phyloP scores from a whole-genome alignment of 2,113 vertebrate genomes.

The Cavia porcellus region DNA sequence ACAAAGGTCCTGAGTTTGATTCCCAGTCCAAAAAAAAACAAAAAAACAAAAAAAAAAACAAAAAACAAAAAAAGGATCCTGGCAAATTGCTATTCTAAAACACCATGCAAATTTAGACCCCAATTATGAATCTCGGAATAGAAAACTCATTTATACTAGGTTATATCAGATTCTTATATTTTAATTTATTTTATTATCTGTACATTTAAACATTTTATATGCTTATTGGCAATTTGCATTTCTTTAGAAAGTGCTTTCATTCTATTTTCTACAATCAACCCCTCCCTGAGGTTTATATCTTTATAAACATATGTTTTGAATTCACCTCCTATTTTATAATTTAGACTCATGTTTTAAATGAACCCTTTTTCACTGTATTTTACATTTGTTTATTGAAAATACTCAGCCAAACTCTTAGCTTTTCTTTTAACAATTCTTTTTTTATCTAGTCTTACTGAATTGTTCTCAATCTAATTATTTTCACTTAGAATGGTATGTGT shows the following conservation, averaged over 20 bases:
- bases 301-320: not conserved
- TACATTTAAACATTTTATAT: not conserved
- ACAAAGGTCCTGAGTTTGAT: too few relatives aligned
- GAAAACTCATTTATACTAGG: not conserved
- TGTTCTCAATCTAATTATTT: not conserved
- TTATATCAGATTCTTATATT: slow-evolving; percentile 7
- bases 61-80: not conserved
- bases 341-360: not conserved
- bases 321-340: slow-evolving; percentile 40
- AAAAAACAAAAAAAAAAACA: too few relatives aligned
- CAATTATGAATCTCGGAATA: not conserved
- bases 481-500: not conserved
- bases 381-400: not conserved
- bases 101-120: not conserved
- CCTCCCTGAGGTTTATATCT: not conserved
- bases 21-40: too few relatives aligned
- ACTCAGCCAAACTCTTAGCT: not conserved
- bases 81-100: not conserved
- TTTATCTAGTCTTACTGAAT: not conserved
- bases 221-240: not conserved
- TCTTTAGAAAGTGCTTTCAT: slow-evolving; percentile 37
- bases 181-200: slow-evolving; percentile 2
- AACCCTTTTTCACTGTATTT: not conserved
- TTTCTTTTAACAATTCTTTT: slow-evolving; percentile 7
- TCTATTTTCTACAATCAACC: not conserved